Percentiles rank a stretch among this genome's conserved stretches.
phyloP scores from a whole-genome alignment of 2,888 invertebrate species.

The Heliconius charithonia region DNA sequence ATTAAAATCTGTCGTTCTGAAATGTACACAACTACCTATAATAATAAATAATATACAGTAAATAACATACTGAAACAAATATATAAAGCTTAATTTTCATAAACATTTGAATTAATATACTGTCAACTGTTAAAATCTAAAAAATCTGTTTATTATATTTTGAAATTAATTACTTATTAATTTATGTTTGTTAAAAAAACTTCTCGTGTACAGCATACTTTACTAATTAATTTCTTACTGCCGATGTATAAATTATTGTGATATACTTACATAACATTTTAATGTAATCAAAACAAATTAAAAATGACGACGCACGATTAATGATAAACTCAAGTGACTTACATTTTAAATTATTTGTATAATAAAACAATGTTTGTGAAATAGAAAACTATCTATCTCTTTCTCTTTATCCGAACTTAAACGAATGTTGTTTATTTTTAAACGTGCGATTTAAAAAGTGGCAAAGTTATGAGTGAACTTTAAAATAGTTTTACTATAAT shows the following conservation, averaged over 20 bases:
- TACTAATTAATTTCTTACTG: constrained; percentile 3
- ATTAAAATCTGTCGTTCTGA: neutral
- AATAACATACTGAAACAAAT: neutral
- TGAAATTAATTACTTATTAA: neutral
- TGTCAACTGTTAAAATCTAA: neutral
- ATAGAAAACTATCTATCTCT: constrained; percentile 11
- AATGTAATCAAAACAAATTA: neutral
- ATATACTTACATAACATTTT: constrained; percentile 5
- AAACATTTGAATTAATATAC: neutral
- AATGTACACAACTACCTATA: neutral
- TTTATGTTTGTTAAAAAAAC: neutral
- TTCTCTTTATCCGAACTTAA: neutral
- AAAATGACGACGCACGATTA: constrained; percentile 16
- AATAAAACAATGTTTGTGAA: neutral
- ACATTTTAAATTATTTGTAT: neutral
- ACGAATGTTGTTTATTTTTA: constrained; percentile 19
- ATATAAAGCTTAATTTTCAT: constrained; percentile 4
- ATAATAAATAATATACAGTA: neutral
- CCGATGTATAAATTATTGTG: constrained; percentile 18
- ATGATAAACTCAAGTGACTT: constrained; percentile 3
- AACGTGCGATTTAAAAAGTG: constrained; percentile 19
- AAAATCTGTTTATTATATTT: neutral
- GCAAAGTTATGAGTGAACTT: constrained; percentile 35
- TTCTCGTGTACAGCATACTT: neutral
- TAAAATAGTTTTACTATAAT: constrained; percentile 65